Percentiles rank a stretch among this genome's conserved stretches.
These are phyloP conservation scores for Parazoanthus darwini DNA, from an alignment of 92 coral and sea anemone species.

Conservation along the genomic window DNA sequence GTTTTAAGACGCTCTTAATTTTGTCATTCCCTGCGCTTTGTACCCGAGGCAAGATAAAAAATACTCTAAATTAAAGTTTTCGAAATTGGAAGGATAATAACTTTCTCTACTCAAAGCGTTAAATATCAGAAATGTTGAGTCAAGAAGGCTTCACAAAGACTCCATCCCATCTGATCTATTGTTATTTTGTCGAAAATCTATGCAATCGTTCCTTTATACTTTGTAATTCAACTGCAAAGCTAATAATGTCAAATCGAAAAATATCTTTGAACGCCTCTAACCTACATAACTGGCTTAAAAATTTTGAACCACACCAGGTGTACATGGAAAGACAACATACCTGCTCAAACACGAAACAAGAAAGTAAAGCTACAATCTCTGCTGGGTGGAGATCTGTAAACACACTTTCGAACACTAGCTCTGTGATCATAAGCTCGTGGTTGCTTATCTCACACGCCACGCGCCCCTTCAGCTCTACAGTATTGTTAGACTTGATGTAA, in stretches of 20 bases:
- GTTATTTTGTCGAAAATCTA: too few species aligned
- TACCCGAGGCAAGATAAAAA: too few species aligned
- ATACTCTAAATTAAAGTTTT: too few species aligned
- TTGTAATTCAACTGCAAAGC: background rate
- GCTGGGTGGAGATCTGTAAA: conserved; percentile 86
- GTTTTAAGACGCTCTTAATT: too few species aligned
- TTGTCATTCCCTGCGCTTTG: too few species aligned
- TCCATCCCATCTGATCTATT: too few species aligned
- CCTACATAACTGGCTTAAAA: background rate
- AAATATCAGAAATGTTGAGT: background rate
- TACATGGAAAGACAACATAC: conserved; percentile 35
- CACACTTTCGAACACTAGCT: conserved; percentile 80
- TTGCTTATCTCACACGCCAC: conserved; percentile 98
- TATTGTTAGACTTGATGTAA: conserved; percentile 69
- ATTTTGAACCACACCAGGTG: background rate
- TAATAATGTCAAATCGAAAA: background rate
- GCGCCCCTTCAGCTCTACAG: conserved; percentile 90
- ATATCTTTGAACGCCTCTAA: too few species aligned
- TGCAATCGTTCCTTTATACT: too few species aligned
- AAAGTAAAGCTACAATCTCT: conserved; percentile 91
- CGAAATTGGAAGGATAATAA: too few species aligned
- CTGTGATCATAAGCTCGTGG: conserved; percentile 92
- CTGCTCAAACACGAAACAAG: conserved; percentile 97
- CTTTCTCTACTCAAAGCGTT: too few species aligned
- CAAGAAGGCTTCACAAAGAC: background rate